These are phyloP conservation scores for Lymantria dispar DNA, from an alignment of 2,888 invertebrate genomes.

Conservation along the genomic window DNA sequence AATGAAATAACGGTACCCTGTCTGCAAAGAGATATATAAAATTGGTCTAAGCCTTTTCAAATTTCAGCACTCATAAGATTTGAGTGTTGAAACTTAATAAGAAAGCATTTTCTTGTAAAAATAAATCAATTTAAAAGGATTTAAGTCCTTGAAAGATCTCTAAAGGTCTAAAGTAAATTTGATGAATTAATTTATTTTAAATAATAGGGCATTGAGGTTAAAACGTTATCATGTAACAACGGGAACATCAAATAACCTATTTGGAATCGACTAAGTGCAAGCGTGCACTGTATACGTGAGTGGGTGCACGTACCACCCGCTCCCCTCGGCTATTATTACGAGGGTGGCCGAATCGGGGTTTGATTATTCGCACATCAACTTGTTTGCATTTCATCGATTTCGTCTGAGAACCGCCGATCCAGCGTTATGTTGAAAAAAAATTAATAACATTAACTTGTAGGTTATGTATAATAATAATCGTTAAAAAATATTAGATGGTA, in stretches of 20 bases:
- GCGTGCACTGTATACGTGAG: conserved; percentile 53
- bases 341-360: conserved; percentile 67
- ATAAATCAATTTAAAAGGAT: neutral
- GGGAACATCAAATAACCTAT: conserved; percentile 38
- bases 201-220: neutral
- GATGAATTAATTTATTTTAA: conserved; percentile 3
- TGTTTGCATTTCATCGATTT: conserved; percentile 77
- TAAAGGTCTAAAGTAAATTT: neutral
- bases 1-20: conserved; percentile 1
- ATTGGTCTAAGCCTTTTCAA: conserved; percentile 1
- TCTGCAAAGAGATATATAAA: conserved; percentile 3
- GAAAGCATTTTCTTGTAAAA: conserved; percentile 2
- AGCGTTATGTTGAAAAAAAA: conserved; percentile 12
- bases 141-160: neutral
- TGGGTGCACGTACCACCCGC: conserved; percentile 52
- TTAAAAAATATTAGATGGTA: conserved; percentile 10
- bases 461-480: conserved; percentile 2
- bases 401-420: conserved; percentile 35
- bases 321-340: conserved; percentile 66
- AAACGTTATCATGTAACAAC: conserved; percentile 13
- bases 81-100: conserved; percentile 1
- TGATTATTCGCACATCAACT: conserved; percentile 77
- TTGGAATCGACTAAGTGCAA: conserved; percentile 44
- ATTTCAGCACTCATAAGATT: neutral
- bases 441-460: neutral